phyloP scores from a whole-genome alignment of 1,140 invertebrate genomes.

The Capitella teleta region DNA sequence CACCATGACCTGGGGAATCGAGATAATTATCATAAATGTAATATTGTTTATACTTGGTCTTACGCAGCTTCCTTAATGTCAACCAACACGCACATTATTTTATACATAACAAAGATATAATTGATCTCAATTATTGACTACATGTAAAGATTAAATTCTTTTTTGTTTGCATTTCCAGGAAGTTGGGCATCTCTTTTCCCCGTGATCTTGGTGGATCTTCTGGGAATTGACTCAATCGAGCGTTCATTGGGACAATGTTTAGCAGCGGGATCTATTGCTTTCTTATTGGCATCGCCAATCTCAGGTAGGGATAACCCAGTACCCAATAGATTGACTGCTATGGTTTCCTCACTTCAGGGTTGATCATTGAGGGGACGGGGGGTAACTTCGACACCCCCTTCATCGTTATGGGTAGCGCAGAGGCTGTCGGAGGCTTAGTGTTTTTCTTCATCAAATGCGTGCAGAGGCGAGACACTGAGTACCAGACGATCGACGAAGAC shows the following conservation, averaged over 20 bases:
- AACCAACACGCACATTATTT: too few species aligned
- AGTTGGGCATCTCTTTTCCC: conserved; percentile 4
- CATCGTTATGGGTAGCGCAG: not conserved
- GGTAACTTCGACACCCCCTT: conserved; percentile 2
- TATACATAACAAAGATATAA: too few species aligned
- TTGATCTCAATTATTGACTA: too few species aligned
- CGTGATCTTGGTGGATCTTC: conserved; percentile 4
- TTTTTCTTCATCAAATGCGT: conserved; percentile 1
- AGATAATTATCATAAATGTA: too few species aligned
- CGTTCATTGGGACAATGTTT: not conserved
- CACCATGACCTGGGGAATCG: too few species aligned
- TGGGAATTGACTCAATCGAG: conserved; percentile 6
- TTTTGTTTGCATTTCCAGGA: not conserved
- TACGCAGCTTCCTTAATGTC: too few species aligned
- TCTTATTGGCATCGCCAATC: conserved; percentile 5
- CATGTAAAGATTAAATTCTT: too few species aligned
- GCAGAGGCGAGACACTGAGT: not conserved
- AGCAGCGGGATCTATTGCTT: conserved; percentile 1
- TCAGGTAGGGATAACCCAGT: not conserved
- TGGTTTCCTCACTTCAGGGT: not conserved
- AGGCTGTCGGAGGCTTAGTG: not conserved
- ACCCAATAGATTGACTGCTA: not conserved
- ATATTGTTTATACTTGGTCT: too few species aligned
- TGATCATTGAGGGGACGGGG: conserved; percentile 3
- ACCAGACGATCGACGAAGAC: too few species aligned